Base-by-base conservation (phyloP, 2,113 vertebrate genomes). In the Bettongia penicillata region DNA sequence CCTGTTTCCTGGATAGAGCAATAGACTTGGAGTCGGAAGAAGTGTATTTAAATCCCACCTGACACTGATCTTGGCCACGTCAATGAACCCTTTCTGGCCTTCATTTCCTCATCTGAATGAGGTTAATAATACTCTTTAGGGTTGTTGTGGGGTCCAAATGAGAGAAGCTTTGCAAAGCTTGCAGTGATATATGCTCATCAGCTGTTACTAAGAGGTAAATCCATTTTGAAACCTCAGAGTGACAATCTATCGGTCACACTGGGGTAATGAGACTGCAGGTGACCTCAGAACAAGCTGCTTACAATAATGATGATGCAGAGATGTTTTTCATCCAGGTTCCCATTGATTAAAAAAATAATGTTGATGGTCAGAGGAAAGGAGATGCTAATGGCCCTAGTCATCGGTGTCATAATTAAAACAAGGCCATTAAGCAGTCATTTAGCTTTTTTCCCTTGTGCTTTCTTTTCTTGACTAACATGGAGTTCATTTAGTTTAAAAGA, bases 401-500 rank as follows among this genome's bases (percentile, higher is more conserved):
- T 23, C 22, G n/a, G 68, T 22, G n/a, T 84, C 16, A 22, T 84
- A 84, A 84, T 68, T 68, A 68, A 68, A 68, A 68, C 37, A 84
- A 7, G 37, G 6, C n/a, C n/a, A 84, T 84, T 43, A 95, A 77
- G 47, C 7, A 84, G 28, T 8, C 37, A 91, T 23, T 53, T 92
- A 37, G 2, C 8, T 6, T 0, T 93, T 96, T 89, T 93, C 57
- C 3, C 47, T 90, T 19, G 43, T 89, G 10, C 47, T 96, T 93
- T 93, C 51, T n/a, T 92, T 95, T 93, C 16, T 23, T 89, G 52
- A n/a, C 31, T 96, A 7, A 0, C 48, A 57, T 95, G 94, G 25
- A 48, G 90, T 49, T 24, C 26, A 93, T 90, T 4, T 28, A 53
- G 24, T 43, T 97, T 47, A 89, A 94, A 96, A 95, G 23, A 93